These are phyloP conservation scores for Cyclophora punctaria DNA, from an alignment of 2,888 invertebrate genomes.

Conservation along the genomic window DNA sequence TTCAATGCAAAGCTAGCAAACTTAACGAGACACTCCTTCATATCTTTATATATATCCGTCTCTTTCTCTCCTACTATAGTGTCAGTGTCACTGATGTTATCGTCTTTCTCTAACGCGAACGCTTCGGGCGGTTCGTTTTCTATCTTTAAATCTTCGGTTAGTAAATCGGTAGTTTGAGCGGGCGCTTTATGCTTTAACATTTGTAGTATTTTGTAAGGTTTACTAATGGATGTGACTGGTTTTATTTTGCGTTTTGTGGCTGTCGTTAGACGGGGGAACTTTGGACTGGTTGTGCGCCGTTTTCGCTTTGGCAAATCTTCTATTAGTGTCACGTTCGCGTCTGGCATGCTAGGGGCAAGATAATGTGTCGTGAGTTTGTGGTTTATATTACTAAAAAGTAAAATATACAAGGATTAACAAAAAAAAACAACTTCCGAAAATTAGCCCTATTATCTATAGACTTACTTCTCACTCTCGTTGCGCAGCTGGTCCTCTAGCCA, in stretches of 20 bases:
- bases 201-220: slow-evolving; percentile 53
- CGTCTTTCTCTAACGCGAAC: slow-evolving; percentile 51
- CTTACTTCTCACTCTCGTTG: slow-evolving; percentile 51
- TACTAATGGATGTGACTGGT: slow-evolving; percentile 34
- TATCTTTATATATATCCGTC: slow-evolving; percentile 43
- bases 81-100: slow-evolving; percentile 48
- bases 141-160: slow-evolving; percentile 27
- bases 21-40: slow-evolving; percentile 60
- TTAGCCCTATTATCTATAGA: too few relatives aligned
- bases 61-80: slow-evolving; percentile 52
- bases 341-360: slow-evolving; percentile 37
- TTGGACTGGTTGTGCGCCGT: slow-evolving; percentile 40
- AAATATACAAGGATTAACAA: not conserved
- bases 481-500: slow-evolving; percentile 62
- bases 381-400: too few relatives aligned
- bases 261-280: slow-evolving; percentile 36
- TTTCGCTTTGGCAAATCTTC: slow-evolving; percentile 50
- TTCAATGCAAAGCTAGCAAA: slow-evolving; percentile 55
- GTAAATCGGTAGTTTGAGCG: slow-evolving; percentile 24
- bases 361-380: too few relatives aligned
- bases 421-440: not conserved
- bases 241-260: slow-evolving; percentile 53
- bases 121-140: slow-evolving; percentile 58
- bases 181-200: slow-evolving; percentile 52
- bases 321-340: slow-evolving; percentile 43